Evolutionary conservation across 1,140 invertebrate species (phyloP), one percentile per base, ranked within the genome.

Genomic region (Bombus picipes): DNA sequence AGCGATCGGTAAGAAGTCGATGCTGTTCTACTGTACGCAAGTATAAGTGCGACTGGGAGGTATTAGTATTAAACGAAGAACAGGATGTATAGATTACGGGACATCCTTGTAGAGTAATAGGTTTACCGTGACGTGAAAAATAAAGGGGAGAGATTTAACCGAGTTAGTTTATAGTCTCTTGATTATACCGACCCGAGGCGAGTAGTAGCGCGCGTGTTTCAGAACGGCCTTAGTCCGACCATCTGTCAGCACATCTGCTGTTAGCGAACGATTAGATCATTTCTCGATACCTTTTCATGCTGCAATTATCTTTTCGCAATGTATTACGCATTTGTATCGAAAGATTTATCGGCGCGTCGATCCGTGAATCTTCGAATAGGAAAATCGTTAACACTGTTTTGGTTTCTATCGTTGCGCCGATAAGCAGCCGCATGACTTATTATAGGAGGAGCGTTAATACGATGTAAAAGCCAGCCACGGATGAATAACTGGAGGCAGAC

Each of bases 201-300:
- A 89, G 41, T 83, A 86, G 66, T 83, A 86, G 86, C 85, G 86
- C 86, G 87, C 82, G 85, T 88, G 90, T 89, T 88, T 86, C 74
- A 89, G 87, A 85, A 85, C 82, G 65, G 34, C 82, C 47, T 53
- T 6, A 18, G 47, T 2, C 79, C 88, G 71, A 72, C 85, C 89
- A 90, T 91, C 91, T 92, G 89, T 88, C 89, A 91, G 76, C 87
- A 83, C 85, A 84, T 84, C 57, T 78, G 34, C 74, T 47, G 43
- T 73, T 57, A 22, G 43, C 41, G 74, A 65, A 41, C 81, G 81
- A 77, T 73, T 66, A 70, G 66, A 74, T 83, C 81, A 34, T 66
- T 72, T 47, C 65, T 39, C 73, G 81, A 83, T 75, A 82, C 57
- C 47, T 81, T 81, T 81, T 41, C 15, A n/a, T 57, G 76, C 32